A percentile compares a stretch with the other conserved stretches of the same genome.
phyloP scores from a whole-genome alignment of 2,888 invertebrate species.

The Drosophila mimica region DNA sequence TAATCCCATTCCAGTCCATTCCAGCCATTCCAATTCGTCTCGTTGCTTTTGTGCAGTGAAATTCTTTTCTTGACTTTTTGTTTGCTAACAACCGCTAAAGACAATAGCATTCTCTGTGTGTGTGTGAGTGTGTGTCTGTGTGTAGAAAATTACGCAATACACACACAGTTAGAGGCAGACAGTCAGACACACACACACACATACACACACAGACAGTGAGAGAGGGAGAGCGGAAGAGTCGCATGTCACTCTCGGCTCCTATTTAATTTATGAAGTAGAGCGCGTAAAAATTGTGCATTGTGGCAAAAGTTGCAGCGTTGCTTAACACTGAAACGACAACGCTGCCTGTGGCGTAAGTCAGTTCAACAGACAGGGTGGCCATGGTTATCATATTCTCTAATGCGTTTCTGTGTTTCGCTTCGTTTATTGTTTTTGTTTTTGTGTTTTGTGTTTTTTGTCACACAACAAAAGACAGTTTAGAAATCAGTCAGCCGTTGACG shows the following conservation, averaged over 20 bases:
- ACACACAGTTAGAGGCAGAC: slow-evolving; percentile 8
- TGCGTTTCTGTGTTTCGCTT: slow-evolving; percentile 45
- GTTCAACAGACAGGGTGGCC: slow-evolving; percentile 8
- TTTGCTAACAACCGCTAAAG: slow-evolving; percentile 75
- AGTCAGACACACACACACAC: slow-evolving; percentile 13
- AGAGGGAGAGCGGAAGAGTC: slow-evolving; percentile 10
- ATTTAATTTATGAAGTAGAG: slow-evolving; percentile 83
- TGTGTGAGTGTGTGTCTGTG: slow-evolving; percentile 21
- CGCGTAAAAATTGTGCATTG: slow-evolving; percentile 81
- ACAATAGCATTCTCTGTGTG: slow-evolving; percentile 53
- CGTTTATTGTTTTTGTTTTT: neutral
- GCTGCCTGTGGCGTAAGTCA: neutral
- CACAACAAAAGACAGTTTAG: slow-evolving; percentile 75
- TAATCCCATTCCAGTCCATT: slow-evolving; percentile 11
- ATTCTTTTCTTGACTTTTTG: slow-evolving; percentile 78
- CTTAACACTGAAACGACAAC: slow-evolving; percentile 29
- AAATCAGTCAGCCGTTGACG: slow-evolving; percentile 57
- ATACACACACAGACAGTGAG: slow-evolving; percentile 10
- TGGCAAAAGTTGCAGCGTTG: slow-evolving; percentile 65
- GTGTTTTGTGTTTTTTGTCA: neutral
- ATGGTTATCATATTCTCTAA: slow-evolving; percentile 69
- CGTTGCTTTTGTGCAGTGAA: slow-evolving; percentile 68
- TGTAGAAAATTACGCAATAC: slow-evolving; percentile 49
- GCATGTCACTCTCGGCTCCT: slow-evolving; percentile 65
- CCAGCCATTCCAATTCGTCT: slow-evolving; percentile 13